Conservation (phyloP, 2,113 vertebrate species). For the Sigmodon hispidus region DNA sequence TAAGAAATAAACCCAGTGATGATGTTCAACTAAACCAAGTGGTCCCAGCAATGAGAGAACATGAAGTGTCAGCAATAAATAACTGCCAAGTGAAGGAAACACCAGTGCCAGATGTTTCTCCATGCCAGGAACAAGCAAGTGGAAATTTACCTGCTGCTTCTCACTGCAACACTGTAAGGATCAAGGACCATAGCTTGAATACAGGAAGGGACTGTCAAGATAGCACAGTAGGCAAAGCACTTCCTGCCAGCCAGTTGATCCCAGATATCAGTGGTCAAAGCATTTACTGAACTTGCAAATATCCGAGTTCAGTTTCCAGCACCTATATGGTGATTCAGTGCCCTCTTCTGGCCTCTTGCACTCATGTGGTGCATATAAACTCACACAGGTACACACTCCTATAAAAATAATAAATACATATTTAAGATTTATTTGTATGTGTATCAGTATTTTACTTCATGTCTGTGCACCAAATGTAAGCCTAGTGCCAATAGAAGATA, state of each 20-base stretch:
- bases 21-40: not conserved
- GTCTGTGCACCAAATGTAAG: not conserved
- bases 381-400: not conserved
- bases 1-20: not conserved
- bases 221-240: not conserved
- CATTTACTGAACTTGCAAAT: not conserved
- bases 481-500: not conserved
- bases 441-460: not conserved
- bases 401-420: not conserved
- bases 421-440: not conserved
- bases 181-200: not conserved
- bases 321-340: not conserved
- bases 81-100: slow-evolving; percentile 19
- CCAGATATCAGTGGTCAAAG: too few relatives aligned
- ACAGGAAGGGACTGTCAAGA: not conserved
- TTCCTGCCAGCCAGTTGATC: too few relatives aligned
- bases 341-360: not conserved
- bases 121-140: not conserved
- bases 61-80: not conserved
- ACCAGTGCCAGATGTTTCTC: not conserved
- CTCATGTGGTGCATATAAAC: not conserved
- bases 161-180: not conserved
- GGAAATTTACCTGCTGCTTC: not conserved
- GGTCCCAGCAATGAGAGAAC: not conserved
- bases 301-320: not conserved